Evolutionary conservation across 92 coral and sea anemone genomes (phyloP), one percentile per base, ranked within the genome.

Genomic region (Micromussa lordhowensis): DNA sequence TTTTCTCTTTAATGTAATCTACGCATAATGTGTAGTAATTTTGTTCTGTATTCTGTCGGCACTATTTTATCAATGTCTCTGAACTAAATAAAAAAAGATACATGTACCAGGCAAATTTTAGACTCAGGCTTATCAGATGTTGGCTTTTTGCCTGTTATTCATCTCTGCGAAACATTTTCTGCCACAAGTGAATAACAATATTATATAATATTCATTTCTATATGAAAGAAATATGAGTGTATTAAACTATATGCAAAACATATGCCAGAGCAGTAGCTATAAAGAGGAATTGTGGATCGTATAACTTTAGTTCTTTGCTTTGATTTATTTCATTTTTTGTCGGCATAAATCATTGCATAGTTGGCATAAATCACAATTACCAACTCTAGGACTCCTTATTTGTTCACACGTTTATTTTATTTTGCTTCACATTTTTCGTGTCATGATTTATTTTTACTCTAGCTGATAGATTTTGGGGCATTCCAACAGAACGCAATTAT

Each of bases 391-490:
- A 24, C 40, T 9, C 22, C 11, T 34, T n/a, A 10, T 57, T 63
- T 77, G 38, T n/a, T 21, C 59, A 18, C 14, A 6, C 24, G 22
- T 17, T 68, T 13, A 57, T 71, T 83, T 26, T 29, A 36, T 68
- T 79, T 76, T 88, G 44, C 38, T 83, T 78, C 79, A 28, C 49
- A 4, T 4, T 66, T 86, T 86, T 86, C 35, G 48, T 83, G 70
- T 69, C 69, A 48, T 68, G 38, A 64, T 61, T 81, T 81, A 29
- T 83, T 63, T 76, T 86, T 63, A 4, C 80, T 93, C 91, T 93
- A 93, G 96, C 86, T 93, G 83, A 93, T 93, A 88, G 96, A 91
- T 93, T 93, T 93, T 93, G 96, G 96, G 77, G 87, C 90, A 68
- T 91, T 93, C 54, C 96, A 93, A 88, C 79, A 88, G 85, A 68